These are phyloP conservation scores for Silurus asotus DNA, from an alignment of 2,113 vertebrate genomes.

Conservation along the genomic window DNA sequence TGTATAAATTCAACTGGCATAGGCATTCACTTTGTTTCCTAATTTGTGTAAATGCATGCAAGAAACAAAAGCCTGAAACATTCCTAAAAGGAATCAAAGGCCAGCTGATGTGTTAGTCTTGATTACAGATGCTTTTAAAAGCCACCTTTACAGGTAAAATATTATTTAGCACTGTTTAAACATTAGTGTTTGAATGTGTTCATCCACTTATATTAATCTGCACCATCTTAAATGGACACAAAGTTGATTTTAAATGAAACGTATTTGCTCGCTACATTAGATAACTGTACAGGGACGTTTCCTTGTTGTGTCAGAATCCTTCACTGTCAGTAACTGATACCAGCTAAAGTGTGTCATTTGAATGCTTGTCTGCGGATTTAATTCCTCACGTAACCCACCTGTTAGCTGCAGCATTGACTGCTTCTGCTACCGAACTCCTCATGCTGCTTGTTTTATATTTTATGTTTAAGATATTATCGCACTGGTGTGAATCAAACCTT, in stretches of 20 bases:
- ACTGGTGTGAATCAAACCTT: background rate
- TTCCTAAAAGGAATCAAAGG: background rate
- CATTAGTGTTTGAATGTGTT: too few species aligned
- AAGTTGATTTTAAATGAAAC: background rate
- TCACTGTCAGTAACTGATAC: background rate
- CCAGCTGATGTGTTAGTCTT: background rate
- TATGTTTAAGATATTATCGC: background rate
- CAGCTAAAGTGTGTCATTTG: background rate
- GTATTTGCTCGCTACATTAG: background rate
- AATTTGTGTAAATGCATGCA: background rate
- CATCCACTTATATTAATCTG: too few species aligned
- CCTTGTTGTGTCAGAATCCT: background rate
- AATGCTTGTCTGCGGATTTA: background rate
- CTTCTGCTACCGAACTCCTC: background rate
- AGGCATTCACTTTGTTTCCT: background rate
- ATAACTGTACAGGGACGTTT: background rate
- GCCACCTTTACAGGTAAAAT: background rate
- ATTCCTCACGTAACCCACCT: background rate
- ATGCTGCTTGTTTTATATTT: too few species aligned
- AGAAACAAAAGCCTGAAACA: too few species aligned
- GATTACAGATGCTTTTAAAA: background rate
- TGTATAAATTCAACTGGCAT: background rate
- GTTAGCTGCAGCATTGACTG: background rate
- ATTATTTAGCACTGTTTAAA: background rate
- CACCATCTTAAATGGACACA: too few species aligned